phyloP scores from a whole-genome alignment of 2,888 invertebrate species.

The Molorchus minor region DNA sequence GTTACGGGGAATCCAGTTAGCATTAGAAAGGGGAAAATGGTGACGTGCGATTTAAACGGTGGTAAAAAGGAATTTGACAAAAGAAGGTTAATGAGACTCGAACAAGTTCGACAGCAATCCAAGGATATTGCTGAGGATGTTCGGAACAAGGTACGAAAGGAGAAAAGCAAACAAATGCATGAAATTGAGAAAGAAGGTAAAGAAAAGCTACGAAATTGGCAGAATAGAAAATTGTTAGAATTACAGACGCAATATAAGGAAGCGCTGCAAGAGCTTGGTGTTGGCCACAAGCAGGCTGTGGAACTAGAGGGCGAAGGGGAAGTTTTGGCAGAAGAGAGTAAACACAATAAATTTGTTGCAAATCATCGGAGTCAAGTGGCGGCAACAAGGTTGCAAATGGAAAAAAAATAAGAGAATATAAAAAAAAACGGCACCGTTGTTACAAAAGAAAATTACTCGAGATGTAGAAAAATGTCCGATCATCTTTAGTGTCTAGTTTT shows the following conservation, averaged over 20 bases:
- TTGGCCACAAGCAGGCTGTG: slow-evolving; percentile 63
- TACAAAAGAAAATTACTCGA: slow-evolving; percentile 57
- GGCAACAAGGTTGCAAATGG: slow-evolving; percentile 55
- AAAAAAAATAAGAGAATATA: slow-evolving; percentile 47
- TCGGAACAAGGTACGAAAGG: slow-evolving; percentile 66
- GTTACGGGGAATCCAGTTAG: slow-evolving; percentile 67
- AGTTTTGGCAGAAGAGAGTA: slow-evolving; percentile 34
- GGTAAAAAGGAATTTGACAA: slow-evolving; percentile 67
- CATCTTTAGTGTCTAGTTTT: slow-evolving; percentile 52
- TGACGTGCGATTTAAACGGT: slow-evolving; percentile 65
- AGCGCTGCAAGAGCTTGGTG: slow-evolving; percentile 65
- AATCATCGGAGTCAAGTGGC: slow-evolving; percentile 61
- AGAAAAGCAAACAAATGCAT: slow-evolving; percentile 64
- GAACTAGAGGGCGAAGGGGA: slow-evolving; percentile 58
- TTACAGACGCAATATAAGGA: slow-evolving; percentile 66
- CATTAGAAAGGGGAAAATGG: slow-evolving; percentile 63
- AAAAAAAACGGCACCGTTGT: slow-evolving; percentile 47
- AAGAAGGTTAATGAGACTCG: slow-evolving; percentile 68
- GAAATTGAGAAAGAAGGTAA: slow-evolving; percentile 65
- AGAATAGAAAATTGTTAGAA: slow-evolving; percentile 64
- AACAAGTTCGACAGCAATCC: slow-evolving; percentile 73
- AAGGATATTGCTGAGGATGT: slow-evolving; percentile 68
- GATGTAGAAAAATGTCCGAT: slow-evolving; percentile 64
- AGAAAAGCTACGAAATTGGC: slow-evolving; percentile 65
- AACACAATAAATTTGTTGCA: slow-evolving; percentile 49